Evolutionary conservation across 2,113 vertebrate species (phyloP).

Genomic region (Ophiodon elongatus): DNA sequence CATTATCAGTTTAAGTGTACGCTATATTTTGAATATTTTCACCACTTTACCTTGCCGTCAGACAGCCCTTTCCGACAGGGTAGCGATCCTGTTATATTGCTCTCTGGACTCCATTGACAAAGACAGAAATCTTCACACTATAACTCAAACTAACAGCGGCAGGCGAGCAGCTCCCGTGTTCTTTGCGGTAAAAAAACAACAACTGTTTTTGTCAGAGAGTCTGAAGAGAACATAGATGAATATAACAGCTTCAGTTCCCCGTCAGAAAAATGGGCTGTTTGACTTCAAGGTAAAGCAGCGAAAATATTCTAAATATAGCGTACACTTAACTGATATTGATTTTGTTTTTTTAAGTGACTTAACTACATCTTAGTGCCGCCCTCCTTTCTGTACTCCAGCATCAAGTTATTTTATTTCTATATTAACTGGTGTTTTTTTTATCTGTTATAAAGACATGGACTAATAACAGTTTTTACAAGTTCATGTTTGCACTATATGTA

Average conservation of each 20-base stretch:
- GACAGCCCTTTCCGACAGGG: too few species aligned
- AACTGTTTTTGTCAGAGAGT: neutral
- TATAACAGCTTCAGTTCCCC: neutral
- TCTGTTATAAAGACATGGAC: neutral
- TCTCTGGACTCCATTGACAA: too few species aligned
- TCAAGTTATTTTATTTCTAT: neutral
- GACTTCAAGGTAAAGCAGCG: neutral
- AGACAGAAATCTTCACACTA: too few species aligned
- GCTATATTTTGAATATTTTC: neutral
- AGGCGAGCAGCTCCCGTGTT: too few species aligned
- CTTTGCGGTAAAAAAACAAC: too few species aligned
- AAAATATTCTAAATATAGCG: neutral
- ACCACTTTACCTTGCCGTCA: too few species aligned
- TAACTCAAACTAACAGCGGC: too few species aligned
- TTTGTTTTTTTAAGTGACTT: neutral
- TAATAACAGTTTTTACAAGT: neutral
- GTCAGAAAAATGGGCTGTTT: neutral
- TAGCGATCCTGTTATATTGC: too few species aligned
- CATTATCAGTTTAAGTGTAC: neutral
- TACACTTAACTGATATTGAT: neutral
- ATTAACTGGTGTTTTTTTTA: neutral
- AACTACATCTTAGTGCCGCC: neutral
- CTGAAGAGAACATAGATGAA: neutral
- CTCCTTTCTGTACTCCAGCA: neutral
- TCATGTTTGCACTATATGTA: neutral